Conservation (phyloP, 1,140 invertebrate genomes). For the Saccostrea glomerata region DNA sequence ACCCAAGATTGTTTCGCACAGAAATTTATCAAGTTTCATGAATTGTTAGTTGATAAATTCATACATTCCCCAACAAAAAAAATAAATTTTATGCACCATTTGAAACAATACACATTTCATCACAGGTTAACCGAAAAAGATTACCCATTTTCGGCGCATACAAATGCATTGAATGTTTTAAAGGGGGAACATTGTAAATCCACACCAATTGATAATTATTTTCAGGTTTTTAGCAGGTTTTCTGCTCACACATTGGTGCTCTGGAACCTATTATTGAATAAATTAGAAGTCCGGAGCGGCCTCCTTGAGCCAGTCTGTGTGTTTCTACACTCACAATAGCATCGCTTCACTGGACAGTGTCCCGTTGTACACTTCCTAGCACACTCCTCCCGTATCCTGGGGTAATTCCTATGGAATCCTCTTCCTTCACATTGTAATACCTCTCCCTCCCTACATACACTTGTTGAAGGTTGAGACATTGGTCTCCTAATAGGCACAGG, state of each 20-base stretch:
- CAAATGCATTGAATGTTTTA: background rate
- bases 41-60: background rate
- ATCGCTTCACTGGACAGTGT: background rate
- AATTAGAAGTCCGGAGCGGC: background rate
- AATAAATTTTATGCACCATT: background rate
- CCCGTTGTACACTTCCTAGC: background rate
- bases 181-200: background rate
- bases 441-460: background rate
- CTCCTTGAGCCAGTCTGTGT: background rate
- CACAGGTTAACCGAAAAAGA: background rate
- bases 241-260: background rate
- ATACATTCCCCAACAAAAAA: background rate
- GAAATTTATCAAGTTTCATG: background rate
- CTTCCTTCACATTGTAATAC: background rate
- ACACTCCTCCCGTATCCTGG: background rate
- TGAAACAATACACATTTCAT: background rate
- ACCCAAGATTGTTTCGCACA: background rate
- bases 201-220: background rate
- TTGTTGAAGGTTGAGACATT: background rate
- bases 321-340: constrained; percentile 5
- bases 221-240: background rate
- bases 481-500: background rate
- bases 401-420: background rate
- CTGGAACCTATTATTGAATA: background rate
- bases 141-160: background rate